Conservation (phyloP, 2,888 invertebrate genomes). For the Silvanus unidentatus region DNA sequence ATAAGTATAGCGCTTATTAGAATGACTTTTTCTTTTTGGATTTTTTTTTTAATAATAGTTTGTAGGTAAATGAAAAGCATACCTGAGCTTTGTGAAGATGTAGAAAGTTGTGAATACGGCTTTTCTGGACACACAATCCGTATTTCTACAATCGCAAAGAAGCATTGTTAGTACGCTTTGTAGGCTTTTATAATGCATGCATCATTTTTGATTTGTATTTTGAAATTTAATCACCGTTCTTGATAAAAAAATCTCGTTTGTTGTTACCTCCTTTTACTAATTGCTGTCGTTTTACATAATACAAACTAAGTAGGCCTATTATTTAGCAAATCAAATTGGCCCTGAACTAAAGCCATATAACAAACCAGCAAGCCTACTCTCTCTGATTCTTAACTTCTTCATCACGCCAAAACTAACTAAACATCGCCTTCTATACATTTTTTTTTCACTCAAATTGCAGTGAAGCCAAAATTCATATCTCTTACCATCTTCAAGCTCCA, state of each 20-base stretch:
- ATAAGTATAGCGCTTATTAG: no score
- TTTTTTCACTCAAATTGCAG: no score
- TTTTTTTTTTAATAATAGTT: not conserved
- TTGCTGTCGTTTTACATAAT: conserved; percentile 25
- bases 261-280: conserved; percentile 36
- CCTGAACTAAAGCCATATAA: no score
- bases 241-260: not conserved
- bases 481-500: conserved; percentile 33
- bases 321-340: no score
- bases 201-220: conserved; percentile 10
- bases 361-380: no score
- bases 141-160: conserved; percentile 58
- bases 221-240: no score
- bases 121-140: conserved; percentile 73
- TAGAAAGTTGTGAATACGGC: conserved; percentile 67
- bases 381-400: no score
- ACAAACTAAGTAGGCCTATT: no score
- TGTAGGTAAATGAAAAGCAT: conserved; percentile 28
- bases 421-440: no score
- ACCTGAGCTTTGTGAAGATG: conserved; percentile 71
- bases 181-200: conserved; percentile 27
- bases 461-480: not conserved
- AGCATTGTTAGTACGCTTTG: conserved; percentile 44
- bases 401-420: no score
- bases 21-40: not conserved